These are phyloP conservation scores for Tetragnatha versicolor DNA, from an alignment of 1,140 invertebrate species.

Conservation along the genomic window DNA sequence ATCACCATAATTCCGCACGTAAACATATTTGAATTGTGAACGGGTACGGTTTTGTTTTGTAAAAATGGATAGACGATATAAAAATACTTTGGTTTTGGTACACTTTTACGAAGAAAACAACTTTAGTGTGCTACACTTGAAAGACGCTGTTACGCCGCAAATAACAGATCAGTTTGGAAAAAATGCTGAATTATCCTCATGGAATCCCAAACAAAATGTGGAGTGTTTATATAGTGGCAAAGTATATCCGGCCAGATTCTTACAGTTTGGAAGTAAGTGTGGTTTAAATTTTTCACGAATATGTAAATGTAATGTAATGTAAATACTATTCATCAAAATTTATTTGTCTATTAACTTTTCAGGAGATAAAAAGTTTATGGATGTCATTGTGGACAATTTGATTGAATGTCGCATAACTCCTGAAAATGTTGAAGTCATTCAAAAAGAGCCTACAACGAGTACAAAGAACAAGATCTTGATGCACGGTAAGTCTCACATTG, in stretches of 20 bases:
- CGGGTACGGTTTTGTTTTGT: no score
- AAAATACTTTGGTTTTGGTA: not conserved
- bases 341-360: not conserved
- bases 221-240: not conserved
- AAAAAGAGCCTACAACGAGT: no score
- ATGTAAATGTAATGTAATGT: not conserved
- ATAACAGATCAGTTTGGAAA: not conserved
- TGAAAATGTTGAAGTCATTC: not conserved
- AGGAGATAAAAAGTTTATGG: not conserved
- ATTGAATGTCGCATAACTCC: not conserved
- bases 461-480: no score
- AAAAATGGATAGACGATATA: no score
- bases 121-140: not conserved
- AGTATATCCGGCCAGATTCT: not conserved
- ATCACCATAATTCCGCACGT: no score
- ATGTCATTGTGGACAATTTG: not conserved
- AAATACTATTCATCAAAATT: not conserved
- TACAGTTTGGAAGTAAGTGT: slow-evolving; percentile 1
- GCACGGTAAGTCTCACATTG: no score
- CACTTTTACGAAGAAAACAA: not conserved
- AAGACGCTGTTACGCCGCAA: not conserved
- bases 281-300: not conserved
- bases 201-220: not conserved
- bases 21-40: no score
- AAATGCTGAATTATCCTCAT: not conserved